Evolutionary conservation across 2,888 invertebrate species (phyloP), one percentile per base, ranked within the genome.

Genomic region (Auanema freiburgensis): DNA sequence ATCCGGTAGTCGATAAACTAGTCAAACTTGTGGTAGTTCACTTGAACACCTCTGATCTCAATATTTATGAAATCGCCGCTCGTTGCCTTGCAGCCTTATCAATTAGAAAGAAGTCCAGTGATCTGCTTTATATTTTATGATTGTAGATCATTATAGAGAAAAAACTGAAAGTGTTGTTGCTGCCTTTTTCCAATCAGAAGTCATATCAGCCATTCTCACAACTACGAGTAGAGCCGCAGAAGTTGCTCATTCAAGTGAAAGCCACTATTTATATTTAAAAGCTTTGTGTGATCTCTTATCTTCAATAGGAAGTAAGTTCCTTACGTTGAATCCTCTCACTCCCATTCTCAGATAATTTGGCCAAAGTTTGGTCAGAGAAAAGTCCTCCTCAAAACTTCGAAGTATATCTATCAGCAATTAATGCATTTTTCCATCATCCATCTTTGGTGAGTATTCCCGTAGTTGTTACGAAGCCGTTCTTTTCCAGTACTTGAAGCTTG

Each of bases 251-350:
- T 50, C 73, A n/a, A 76, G 59, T 46, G 60, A 50, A 25, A 57
- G 59, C 18, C 78, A 78, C 61, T 78, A 78, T 63, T 65, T 69
- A 44, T 78, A 70, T 53, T 59, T 78, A 51, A 78, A 78, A 59
- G 74, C 77, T 1, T 65, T 78, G 14, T 72, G 73, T 51, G 79
- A 77, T 44, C 68, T 79, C n/a, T 65, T 78, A 33, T 70, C 70
- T 41, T 66, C 79, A 1, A 57, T 78, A 16, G 78, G 78, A 16
- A 41, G 53, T 54, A 33, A 49, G 52, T 60, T 50, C 33, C 33
- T 33, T 8, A 33, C 42, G 12, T 21, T 56, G 56, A 12, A 55
- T 55, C 12, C 24, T 55, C 21, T 21, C 11, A n/a, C 43, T n/a
- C n/a, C n/a, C n/a, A n/a, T n/a, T n/a, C n/a, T n/a, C 42, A 62